These are phyloP conservation scores for Aethina tumida DNA, from an alignment of 1,140 invertebrate genomes.

Conservation along the genomic window DNA sequence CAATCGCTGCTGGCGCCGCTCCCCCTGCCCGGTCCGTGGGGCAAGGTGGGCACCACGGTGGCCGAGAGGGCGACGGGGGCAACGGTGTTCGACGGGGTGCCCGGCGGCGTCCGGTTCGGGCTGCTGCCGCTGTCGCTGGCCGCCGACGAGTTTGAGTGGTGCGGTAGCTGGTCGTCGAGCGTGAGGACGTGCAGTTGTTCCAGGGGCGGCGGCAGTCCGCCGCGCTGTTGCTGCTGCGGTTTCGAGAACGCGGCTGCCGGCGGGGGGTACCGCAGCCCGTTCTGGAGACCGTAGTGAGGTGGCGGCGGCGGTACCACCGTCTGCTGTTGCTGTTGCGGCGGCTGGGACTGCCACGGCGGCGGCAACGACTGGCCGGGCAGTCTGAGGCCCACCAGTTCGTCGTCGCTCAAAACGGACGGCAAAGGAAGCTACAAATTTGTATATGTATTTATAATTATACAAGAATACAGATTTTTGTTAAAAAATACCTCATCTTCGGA, in stretches of 20 bases:
- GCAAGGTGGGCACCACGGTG: slow-evolving; percentile 36
- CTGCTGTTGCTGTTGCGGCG: neutral
- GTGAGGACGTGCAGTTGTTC: slow-evolving; percentile 35
- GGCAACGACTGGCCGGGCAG: too few species aligned
- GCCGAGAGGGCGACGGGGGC: slow-evolving; percentile 31
- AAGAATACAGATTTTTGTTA: too few species aligned
- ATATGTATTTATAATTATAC: too few species aligned
- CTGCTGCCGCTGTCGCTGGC: slow-evolving; percentile 49
- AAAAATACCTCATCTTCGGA: too few species aligned
- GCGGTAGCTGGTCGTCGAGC: slow-evolving; percentile 40
- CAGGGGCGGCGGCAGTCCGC: slow-evolving; percentile 4
- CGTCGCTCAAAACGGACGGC: too few species aligned
- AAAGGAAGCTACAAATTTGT: too few species aligned
- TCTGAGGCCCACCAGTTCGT: slow-evolving; percentile 27
- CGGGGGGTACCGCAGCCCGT: slow-evolving; percentile 5
- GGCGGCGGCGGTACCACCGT: neutral
- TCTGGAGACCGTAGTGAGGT: slow-evolving; percentile 3
- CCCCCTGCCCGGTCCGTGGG: slow-evolving; percentile 29
- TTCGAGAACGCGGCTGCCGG: neutral
- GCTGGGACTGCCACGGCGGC: slow-evolving; percentile 17
- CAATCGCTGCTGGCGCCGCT: too few species aligned
- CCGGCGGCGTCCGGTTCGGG: slow-evolving; percentile 46
- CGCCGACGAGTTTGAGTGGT: slow-evolving; percentile 49
- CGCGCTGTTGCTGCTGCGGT: neutral
- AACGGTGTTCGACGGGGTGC: slow-evolving; percentile 43